Evolutionary conservation across 2,113 vertebrate species (phyloP), one percentile per base, ranked within the genome.

Genomic region (Smithornis capensis): DNA sequence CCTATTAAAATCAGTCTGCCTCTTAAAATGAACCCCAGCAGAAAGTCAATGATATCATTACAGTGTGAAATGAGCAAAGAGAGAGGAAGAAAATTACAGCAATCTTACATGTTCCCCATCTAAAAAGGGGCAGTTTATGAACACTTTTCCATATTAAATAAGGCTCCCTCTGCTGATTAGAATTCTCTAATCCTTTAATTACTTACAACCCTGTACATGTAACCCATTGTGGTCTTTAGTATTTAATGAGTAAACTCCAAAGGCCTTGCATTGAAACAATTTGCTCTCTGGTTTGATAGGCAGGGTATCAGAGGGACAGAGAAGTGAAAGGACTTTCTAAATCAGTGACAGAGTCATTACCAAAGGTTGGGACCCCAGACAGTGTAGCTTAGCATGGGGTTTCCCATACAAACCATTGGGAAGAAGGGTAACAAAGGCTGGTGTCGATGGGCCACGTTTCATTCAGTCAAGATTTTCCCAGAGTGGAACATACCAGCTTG

Each of bases 361-460:
- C 4, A 31, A 83, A 52, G 7, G 10, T 0, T 37, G n/a, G 35
- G 53, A 52, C 9, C 17, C 28, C 65, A 78, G 28, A 13, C 12
- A 83, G 60, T 0, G 2, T 7, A 63, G 59, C 6, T 74, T n/a
- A 31, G 17, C 0, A 0, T 22, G 21, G 28, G 33, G 3, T 55
- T 69, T 53, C 14, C 14, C 21, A 33, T 3, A 63, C 11, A 42
- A 40, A 68, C 3, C 25, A 33, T 62, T 27, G 27, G 0, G 1
- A 65, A 40, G 60, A 74, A 59, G 10, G 4, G 4, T 28, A 69
- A 49, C 40, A 56, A 77, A 64, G 24, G 9, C 68, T 68, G 40
- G 19, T 56, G 52, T 23, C 1, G 2, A 25, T 28, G 25, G 31
- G 17, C 2, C 31, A 71, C 17, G 33, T 45, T 60, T 53, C 22